These are phyloP conservation scores for Andrena dorsata DNA, from an alignment of 2,888 invertebrate genomes.

Conservation along the genomic window DNA sequence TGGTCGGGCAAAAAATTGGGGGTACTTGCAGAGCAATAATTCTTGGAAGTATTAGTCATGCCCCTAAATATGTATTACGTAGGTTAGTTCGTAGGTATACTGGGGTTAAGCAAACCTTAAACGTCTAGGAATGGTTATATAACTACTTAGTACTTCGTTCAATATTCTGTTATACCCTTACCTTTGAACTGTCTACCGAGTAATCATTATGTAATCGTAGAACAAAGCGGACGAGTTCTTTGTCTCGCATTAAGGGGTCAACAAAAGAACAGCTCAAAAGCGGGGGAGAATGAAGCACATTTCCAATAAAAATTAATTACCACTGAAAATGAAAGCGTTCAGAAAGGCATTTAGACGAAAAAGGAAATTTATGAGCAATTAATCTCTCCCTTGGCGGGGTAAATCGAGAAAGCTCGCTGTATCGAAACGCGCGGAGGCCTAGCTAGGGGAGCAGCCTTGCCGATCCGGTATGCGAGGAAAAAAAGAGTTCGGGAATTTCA, in stretches of 20 bases:
- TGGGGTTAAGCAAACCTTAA: no score
- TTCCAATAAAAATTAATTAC: constrained; percentile 28
- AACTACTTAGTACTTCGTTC: background rate
- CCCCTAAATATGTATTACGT: no score
- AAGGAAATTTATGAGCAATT: constrained; percentile 49
- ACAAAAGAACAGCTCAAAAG: background rate
- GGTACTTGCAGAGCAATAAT: no score
- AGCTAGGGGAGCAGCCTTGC: constrained; percentile 39
- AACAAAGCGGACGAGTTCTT: background rate
- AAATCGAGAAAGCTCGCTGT: constrained; percentile 41
- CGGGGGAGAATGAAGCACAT: background rate
- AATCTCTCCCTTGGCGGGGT: constrained; percentile 19
- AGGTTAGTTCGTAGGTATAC: no score
- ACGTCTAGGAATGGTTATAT: background rate
- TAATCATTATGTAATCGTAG: background rate
- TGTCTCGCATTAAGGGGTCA: constrained; percentile 14
- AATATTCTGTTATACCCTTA: background rate
- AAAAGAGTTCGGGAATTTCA: constrained; percentile 70
- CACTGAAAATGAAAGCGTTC: constrained; percentile 1
- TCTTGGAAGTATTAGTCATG: no score
- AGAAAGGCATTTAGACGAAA: constrained; percentile 27
- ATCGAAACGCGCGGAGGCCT: constrained; percentile 28
- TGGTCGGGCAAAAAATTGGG: no score
- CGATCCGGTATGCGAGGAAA: constrained; percentile 44
- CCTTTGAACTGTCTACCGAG: background rate